These are phyloP conservation scores for Leptothorax acervorum DNA, from an alignment of 2,888 invertebrate species.

Conservation along the genomic window DNA sequence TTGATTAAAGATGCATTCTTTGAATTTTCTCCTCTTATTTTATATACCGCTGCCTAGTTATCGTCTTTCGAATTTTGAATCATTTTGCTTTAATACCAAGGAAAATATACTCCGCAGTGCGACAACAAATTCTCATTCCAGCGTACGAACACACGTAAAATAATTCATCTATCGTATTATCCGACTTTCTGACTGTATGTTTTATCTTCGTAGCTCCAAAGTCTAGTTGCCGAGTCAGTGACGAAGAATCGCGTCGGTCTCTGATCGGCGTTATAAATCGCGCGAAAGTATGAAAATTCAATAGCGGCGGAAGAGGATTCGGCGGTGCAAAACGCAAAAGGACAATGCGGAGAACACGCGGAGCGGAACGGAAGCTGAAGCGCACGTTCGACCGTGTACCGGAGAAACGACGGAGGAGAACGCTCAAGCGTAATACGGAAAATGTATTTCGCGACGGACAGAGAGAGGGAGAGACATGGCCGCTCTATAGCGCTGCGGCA, in stretches of 20 bases:
- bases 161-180: background rate
- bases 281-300: conserved; percentile 45
- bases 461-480: conserved; percentile 33
- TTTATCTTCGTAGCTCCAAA: background rate
- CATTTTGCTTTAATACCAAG: background rate
- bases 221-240: background rate
- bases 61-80: background rate
- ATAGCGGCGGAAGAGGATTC: conserved; percentile 31
- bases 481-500: conserved; percentile 44
- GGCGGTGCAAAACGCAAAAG: conserved; percentile 30
- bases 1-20: background rate
- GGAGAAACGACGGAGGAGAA: conserved; percentile 49
- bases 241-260: background rate
- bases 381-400: conserved; percentile 61
- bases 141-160: background rate
- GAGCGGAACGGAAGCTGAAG: conserved; percentile 54
- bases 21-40: background rate
- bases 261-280: conserved; percentile 14
- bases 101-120: background rate
- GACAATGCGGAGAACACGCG: conserved; percentile 45
- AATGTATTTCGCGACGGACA: conserved; percentile 72
- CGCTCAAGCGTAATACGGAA: conserved; percentile 56
- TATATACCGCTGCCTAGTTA: no score
- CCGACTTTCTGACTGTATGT: background rate
- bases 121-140: background rate